Conservation (phyloP, 2,113 vertebrate genomes). For the Capra hircus region DNA sequence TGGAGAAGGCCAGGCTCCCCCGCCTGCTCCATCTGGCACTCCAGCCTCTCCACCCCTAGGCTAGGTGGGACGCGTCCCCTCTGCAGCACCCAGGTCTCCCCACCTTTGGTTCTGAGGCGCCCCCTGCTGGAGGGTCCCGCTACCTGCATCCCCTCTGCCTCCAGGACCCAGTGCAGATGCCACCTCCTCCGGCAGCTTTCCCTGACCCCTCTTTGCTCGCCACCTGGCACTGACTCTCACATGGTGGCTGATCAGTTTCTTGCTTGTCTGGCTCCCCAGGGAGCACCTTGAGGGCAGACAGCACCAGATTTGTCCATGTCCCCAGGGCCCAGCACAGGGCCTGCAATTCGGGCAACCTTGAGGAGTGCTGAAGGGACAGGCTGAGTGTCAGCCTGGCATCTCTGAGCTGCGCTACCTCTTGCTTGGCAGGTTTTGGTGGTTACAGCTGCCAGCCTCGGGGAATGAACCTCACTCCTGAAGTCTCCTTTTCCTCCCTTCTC, state of each 20-base stretch:
- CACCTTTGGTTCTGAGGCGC: background rate
- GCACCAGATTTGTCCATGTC: background rate
- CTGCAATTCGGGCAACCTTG: background rate
- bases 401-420: background rate
- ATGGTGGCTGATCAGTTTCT: background rate
- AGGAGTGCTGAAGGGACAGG: background rate
- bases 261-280: background rate
- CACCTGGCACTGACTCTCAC: background rate
- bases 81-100: rapidly evolving
- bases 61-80: too few species aligned
- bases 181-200: background rate
- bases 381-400: background rate
- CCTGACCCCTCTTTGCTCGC: background rate
- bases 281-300: background rate
- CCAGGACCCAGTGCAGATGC: background rate
- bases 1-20: background rate
- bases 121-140: background rate
- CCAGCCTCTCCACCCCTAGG: background rate
- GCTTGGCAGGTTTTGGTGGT: background rate
- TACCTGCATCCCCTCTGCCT: background rate
- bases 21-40: background rate
- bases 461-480: background rate
- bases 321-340: background rate
- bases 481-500: background rate
- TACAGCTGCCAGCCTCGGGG: background rate